A percentile compares a stretch with the other conserved stretches of the same genome.
Conservation (phyloP, 2,113 vertebrate genomes). For the Pipra filicauda region DNA sequence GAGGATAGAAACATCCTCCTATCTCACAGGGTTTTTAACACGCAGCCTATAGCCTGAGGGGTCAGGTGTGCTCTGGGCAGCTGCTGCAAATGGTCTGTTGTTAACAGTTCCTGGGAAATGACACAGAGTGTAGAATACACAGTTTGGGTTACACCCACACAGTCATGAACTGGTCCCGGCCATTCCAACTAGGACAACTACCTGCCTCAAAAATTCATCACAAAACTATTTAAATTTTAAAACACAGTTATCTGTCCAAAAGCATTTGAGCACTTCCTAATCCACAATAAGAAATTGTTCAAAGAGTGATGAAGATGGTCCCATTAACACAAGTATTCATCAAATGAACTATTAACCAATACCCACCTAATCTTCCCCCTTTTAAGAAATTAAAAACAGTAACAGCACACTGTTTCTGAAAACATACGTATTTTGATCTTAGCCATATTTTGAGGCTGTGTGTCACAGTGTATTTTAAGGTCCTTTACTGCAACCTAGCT, state of each 20-base stretch:
- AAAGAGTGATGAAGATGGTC: neutral
- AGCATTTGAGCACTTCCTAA: neutral
- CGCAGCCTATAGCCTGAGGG: no score
- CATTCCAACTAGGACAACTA: neutral
- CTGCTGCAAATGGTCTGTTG: no score
- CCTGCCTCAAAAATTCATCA: constrained; percentile 43
- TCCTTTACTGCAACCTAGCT: neutral
- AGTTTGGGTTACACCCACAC: no score
- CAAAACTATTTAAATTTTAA: constrained; percentile 50
- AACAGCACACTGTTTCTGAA: neutral
- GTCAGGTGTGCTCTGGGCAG: no score
- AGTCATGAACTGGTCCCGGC: no score
- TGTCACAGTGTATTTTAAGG: neutral
- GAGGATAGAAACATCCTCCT: no score
- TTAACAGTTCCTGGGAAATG: no score
- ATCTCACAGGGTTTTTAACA: no score
- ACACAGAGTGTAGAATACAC: no score
- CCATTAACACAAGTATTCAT: neutral
- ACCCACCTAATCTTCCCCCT: neutral
- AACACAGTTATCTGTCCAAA: constrained; percentile 17
- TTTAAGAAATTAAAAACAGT: neutral
- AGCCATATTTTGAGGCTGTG: neutral
- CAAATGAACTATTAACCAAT: neutral
- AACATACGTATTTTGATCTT: neutral
- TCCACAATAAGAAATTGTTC: neutral